A percentile compares a stretch with the other conserved stretches of the same genome.
Evolutionary conservation across 1,140 invertebrate genomes (phyloP).

Genomic region (Palaemon carinicauda): DNA sequence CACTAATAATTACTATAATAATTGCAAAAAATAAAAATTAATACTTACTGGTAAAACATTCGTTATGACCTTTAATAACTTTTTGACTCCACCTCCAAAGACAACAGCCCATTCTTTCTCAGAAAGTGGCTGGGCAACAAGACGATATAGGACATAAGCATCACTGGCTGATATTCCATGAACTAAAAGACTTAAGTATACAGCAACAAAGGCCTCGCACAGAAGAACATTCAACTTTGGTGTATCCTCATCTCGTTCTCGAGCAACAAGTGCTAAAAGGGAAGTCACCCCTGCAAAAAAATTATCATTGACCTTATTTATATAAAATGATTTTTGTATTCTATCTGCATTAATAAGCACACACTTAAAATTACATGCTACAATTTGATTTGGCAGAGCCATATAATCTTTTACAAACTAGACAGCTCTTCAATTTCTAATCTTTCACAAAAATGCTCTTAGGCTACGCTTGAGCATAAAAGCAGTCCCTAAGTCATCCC

Average conservation of each 20-base stretch:
- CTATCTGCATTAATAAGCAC: too few species aligned
- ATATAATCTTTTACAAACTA: too few species aligned
- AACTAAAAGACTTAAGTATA: constrained; percentile 90
- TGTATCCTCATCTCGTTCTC: constrained; percentile 96
- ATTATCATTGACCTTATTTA: too few species aligned
- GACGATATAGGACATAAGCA: constrained; percentile 68
- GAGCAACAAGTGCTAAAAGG: constrained; percentile 83
- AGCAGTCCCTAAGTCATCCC: too few species aligned
- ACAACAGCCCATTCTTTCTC: constrained; percentile 84
- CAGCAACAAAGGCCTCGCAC: constrained; percentile 90
- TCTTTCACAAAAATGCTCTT: too few species aligned
- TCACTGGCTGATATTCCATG: constrained; percentile 95
- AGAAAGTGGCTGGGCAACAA: constrained; percentile 85
- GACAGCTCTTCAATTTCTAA: too few species aligned
- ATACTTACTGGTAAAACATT: constrained; percentile 44
- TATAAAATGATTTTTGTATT: too few species aligned
- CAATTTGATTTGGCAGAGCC: too few species aligned
- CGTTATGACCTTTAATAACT: constrained; percentile 81
- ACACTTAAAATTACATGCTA: too few species aligned
- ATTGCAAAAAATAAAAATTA: too few species aligned
- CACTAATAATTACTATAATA: too few species aligned
- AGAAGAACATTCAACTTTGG: constrained; percentile 91
- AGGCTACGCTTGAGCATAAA: too few species aligned
- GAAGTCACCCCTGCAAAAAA: constrained; percentile 79
- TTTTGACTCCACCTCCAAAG: constrained; percentile 95